Base-by-base conservation (phyloP, 2,888 invertebrate genomes). In the Athripsodes cinereus region DNA sequence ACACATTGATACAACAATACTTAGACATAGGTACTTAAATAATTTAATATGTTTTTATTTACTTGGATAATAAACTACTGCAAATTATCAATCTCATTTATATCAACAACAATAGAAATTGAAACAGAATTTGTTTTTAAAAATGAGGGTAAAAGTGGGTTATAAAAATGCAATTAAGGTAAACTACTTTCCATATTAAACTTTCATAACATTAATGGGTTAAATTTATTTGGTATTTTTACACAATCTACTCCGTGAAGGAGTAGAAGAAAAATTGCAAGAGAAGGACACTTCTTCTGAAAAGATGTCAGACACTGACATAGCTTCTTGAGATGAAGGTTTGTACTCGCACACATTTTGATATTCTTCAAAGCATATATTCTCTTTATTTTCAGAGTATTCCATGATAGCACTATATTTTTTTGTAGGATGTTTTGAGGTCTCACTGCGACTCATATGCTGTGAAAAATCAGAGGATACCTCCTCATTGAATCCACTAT, bases 401-500 rank as follows among this genome's bases (percentile, higher is more conserved):
- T 70, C 67, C 44, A 69, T 71, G 52, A 65, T 68, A 0, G 69
- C 63, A 8, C 68, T 66, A 59, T 70, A 73, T 48, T 70, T 72
- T 11, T 62, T 62, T 0, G 68, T 66, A 51, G 65, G 66, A 2
- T 44, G 52, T 44, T 59, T 61, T 1, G 55, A 57, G 13, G 19
- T 35, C n/a, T 62, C 60, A 22, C 55, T 49, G 19, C 50, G 40
- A 50, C 56, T 57, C 19, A 49, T 34, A 16, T 59, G 61, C 20
- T 59, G 57, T 20, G 53, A 35, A 58, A 71, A 72, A 58, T 78
- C 77, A 1, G 71, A 68, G 0, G 75, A 76, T 6, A 69, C 75
- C 60, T 78, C 78, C 60, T 78, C 76, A 66, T 76, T 78, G 62
- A 76, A 78, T 1, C 78, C 77, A 60, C 78, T 78, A 64, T 78